Percentiles rank a stretch among this genome's conserved stretches.
These are phyloP conservation scores for Porites cylindrica DNA, from an alignment of 92 coral and sea anemone species.

Conservation along the genomic window DNA sequence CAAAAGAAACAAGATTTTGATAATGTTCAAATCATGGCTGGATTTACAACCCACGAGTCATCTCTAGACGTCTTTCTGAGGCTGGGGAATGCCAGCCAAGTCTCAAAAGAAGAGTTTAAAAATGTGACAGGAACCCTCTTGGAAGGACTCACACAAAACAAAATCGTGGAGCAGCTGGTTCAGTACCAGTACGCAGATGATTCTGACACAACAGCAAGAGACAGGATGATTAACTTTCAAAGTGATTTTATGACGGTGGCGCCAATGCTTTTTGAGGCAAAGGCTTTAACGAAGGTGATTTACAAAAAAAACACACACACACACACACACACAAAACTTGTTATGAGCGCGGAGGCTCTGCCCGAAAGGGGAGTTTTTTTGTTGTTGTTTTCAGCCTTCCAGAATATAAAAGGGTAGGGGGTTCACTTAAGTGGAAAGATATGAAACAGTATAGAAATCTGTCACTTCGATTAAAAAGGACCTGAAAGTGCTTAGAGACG, in stretches of 20 bases:
- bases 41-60: conserved; percentile 15
- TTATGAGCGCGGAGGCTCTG: no score
- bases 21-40: conserved; percentile 8
- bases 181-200: conserved; percentile 15
- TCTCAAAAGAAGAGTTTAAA: neutral
- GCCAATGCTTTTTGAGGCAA: conserved; percentile 22
- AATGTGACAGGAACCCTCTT: neutral
- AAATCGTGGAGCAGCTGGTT: conserved; percentile 15
- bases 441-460: no score
- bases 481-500: no score
- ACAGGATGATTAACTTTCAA: conserved; percentile 5
- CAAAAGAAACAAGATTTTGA: neutral
- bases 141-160: neutral
- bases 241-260: conserved; percentile 1
- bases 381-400: no score
- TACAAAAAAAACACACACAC: no score
- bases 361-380: no score
- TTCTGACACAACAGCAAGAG: neutral
- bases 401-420: no score
- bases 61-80: neutral
- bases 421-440: no score
- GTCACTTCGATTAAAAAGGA: no score
- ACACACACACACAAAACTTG: no score
- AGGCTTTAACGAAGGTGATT: conserved; percentile 10
- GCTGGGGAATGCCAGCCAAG: neutral